Base-by-base conservation (phyloP, 2,888 invertebrate species). In the Myathropa florea region DNA sequence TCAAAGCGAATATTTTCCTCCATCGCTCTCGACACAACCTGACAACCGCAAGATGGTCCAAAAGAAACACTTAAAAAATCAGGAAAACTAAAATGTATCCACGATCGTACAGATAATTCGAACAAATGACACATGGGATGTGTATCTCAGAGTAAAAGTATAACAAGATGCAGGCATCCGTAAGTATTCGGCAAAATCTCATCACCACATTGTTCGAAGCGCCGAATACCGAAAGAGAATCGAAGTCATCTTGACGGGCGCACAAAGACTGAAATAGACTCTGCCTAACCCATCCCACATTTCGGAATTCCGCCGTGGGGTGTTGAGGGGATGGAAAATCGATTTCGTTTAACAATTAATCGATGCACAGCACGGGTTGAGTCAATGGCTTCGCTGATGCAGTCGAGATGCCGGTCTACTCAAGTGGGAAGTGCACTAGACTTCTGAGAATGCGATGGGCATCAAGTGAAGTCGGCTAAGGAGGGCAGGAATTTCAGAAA, bases 341-440 rank as follows among this genome's bases (percentile, higher is more conserved):
- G 81, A 72, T 59, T 81, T 33, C 68, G 64, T 71, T 84, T 59
- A 77, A 68, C 81, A 85, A 81, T 85, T 77, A 85, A 85, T 82
- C 82, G 77, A 82, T 77, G 63, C 57, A 39, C 46, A 18, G 46
- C 46, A 18, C 18, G 18, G 9, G 53, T 36, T 71, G 60, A 70
- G 53, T 64, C 64, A 61, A 76, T 71, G 65, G 39, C 39, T 76
- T 72, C 81, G 68, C 46, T 2, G 46, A 46, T 46, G 46, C 46
- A 46, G 18, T n/a, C 46, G 46, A 18, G 46, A 18, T 60, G 60
- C 57, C 76, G 53, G 61, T 73, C 53, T 63, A 39, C 7, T 61
- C 61, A 26, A 73, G 63, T 59, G 60, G 39, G 14, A 26, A 70
- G 39, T 55, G n/a, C 21, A n/a, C 65, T 80, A 18, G 33, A 75